Percentiles rank a stretch among this genome's conserved stretches.
Evolutionary conservation across 2,888 invertebrate genomes (phyloP).

Genomic region (Eupsilia transversa): DNA sequence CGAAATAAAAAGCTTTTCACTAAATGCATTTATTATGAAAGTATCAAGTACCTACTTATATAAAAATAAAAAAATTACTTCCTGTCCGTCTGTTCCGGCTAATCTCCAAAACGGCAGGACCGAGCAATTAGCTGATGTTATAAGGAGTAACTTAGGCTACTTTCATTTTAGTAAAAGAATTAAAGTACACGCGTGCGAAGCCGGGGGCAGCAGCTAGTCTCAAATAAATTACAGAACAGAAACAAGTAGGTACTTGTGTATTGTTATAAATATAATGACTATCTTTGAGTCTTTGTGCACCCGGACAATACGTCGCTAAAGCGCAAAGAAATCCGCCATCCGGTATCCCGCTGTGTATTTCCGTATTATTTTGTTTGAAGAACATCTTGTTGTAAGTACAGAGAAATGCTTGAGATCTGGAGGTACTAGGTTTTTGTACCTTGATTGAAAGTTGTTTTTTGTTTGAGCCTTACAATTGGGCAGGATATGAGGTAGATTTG

Average conservation of each 20-base stretch:
- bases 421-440: conserved; percentile 10
- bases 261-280: conserved; percentile 51
- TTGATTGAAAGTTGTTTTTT: not conserved
- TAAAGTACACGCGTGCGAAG: too few relatives aligned
- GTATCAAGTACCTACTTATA: too few relatives aligned
- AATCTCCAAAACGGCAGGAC: too few relatives aligned
- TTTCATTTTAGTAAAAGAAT: too few relatives aligned
- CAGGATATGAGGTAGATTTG: conserved; percentile 19
- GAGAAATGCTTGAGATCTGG: conserved; percentile 13
- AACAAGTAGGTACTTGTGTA: conserved; percentile 42
- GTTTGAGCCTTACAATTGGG: not conserved
- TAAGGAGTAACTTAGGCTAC: too few relatives aligned
- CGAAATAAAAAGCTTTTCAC: too few relatives aligned
- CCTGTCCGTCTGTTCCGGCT: too few relatives aligned
- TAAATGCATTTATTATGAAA: too few relatives aligned
- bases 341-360: conserved; percentile 63
- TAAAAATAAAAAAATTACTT: too few relatives aligned
- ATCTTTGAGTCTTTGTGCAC: conserved; percentile 55
- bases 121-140: too few relatives aligned
- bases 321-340: conserved; percentile 56
- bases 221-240: conserved; percentile 34
- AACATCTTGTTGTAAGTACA: not conserved
- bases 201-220: too few relatives aligned
- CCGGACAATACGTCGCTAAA: conserved; percentile 50
- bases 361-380: conserved; percentile 58